Evolutionary conservation across 2,888 invertebrate species (phyloP).

Genomic region (Troides aeacus): DNA sequence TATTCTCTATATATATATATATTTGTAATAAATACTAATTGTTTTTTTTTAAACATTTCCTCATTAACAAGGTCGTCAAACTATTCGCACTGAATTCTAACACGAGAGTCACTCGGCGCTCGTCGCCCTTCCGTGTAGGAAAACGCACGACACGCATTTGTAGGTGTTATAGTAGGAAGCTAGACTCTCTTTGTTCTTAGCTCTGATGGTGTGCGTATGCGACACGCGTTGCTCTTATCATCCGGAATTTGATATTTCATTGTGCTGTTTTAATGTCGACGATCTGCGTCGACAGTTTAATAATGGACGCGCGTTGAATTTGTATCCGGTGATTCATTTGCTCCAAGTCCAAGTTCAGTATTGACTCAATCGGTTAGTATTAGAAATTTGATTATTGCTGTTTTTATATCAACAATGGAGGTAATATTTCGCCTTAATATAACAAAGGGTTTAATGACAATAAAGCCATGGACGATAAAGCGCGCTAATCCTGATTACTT

Average conservation of each 20-base stretch:
- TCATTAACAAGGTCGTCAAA: too few relatives aligned
- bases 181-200: not conserved
- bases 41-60: too few relatives aligned
- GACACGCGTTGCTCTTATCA: not conserved
- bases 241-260: conserved; percentile 6
- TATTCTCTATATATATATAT: too few relatives aligned
- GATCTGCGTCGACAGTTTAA: not conserved
- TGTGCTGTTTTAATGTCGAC: not conserved
- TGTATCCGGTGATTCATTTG: not conserved
- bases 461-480: too few relatives aligned
- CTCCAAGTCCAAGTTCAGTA: not conserved
- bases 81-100: not conserved
- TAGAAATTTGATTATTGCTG: too few relatives aligned
- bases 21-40: too few relatives aligned
- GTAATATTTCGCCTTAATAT: too few relatives aligned
- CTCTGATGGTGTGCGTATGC: not conserved
- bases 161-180: conserved; percentile 2
- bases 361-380: not conserved
- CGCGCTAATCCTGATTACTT: too few relatives aligned
- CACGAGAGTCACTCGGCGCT: not conserved
- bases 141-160: not conserved
- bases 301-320: conserved; percentile 1
- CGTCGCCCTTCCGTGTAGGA: conserved; percentile 10
- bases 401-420: too few relatives aligned
- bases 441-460: too few relatives aligned